Evolutionary conservation across 2,113 vertebrate species (phyloP).

Genomic region (Procavia capensis): DNA sequence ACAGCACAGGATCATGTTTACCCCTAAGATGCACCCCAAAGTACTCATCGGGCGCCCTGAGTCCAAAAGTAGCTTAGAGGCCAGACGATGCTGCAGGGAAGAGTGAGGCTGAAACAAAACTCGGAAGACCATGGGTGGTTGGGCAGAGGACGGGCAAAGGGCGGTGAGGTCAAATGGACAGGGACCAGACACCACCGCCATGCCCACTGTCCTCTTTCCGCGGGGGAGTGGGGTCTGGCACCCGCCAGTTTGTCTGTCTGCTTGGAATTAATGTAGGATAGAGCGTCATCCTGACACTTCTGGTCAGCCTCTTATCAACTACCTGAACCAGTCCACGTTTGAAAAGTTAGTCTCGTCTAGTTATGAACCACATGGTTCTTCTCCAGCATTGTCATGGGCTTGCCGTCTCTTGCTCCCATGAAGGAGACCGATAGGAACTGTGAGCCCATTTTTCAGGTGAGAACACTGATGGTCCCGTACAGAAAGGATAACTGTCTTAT

Average conservation of each 20-base stretch:
- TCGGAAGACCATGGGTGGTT: background rate
- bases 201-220: background rate
- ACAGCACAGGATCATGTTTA: background rate
- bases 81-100: background rate
- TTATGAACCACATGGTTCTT: slow-evolving; percentile 12
- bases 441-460: background rate
- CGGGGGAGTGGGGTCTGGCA: background rate
- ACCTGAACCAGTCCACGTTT: background rate
- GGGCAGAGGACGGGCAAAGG: background rate
- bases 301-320: background rate
- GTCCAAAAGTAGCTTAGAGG: background rate
- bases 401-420: background rate
- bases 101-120: background rate
- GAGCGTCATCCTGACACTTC: slow-evolving; percentile 8
- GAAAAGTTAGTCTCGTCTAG: background rate
- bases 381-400: background rate
- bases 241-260: background rate
- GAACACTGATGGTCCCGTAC: background rate
- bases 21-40: background rate
- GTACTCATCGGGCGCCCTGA: background rate
- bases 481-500: background rate
- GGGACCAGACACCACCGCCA: background rate
- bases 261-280: slow-evolving; percentile 20
- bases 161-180: background rate
- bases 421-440: background rate